Evolutionary conservation across 2,888 invertebrate genomes (phyloP), one percentile per base, ranked within the genome.

Genomic region (Mesorhabditis sp.): DNA sequence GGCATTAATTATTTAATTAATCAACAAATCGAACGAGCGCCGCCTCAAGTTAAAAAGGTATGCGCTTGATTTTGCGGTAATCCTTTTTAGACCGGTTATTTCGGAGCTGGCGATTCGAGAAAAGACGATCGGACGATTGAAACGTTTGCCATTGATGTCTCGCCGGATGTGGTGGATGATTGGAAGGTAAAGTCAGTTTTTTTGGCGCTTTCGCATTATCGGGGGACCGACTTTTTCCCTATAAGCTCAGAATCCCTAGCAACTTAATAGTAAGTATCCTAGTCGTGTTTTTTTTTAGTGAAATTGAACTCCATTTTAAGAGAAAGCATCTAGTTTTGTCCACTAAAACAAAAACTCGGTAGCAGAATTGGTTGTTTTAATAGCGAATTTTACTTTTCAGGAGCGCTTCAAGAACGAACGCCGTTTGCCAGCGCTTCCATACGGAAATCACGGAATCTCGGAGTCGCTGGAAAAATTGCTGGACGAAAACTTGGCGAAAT

Each of bases 401-500:
- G n/a, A 50, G n/a, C 7, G 58, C 7, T 50, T 50, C 10, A 10
- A 50, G n/a, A 4, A 63, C 70, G 2, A 13, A 15, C 5, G 42
- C 5, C n/a, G 10, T 15, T n/a, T 15, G 41, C 15, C n/a, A n/a
- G 10, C 10, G 41, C 41, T 63, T 28, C 13, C n/a, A 3, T 28
- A 10, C 15, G 15, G 7, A 10, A 15, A 63, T 63, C 67, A 66
- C 67, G 13, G 6, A 58, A 3, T 10, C 28, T 13, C 43, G 5
- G 6, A 4, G 15, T 28, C 7, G 5, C 74, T 73, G 43, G 28
- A 78, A 43, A 66, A 70, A 42, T 73, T 75, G 10, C 66, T 81
- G 63, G 76, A 70, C 5, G 65, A 75, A 43, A 73, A 76, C 10
- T 64, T 80, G 43, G 58, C 72, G 5, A 67, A 72, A 15, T 81